phyloP scores from a whole-genome alignment of 2,113 vertebrate genomes.

The Gallinago jamesoni region DNA sequence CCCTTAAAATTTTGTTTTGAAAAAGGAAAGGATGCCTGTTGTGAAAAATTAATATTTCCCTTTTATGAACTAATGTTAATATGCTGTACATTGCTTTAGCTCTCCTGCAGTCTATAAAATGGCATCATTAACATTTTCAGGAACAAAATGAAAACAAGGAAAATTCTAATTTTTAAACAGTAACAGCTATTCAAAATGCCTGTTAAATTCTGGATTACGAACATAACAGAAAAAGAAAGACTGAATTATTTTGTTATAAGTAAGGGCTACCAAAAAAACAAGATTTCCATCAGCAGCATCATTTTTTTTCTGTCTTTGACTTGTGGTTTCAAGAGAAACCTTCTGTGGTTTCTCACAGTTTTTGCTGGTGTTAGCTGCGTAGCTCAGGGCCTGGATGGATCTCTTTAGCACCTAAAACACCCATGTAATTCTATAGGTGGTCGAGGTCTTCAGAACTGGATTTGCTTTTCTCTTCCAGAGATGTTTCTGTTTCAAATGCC shows the following conservation, averaged over 20 bases:
- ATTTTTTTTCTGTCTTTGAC: not conserved
- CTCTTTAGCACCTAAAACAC: not conserved
- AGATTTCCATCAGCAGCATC: not conserved
- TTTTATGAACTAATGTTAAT: not conserved
- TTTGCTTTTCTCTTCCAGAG: not conserved
- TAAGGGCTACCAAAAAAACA: not conserved
- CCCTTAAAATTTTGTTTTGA: not conserved
- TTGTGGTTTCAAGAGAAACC: not conserved
- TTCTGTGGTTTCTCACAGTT: not conserved
- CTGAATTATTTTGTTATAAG: not conserved
- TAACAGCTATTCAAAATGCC: not conserved
- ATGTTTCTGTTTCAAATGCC: not conserved
- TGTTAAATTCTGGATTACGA: not conserved
- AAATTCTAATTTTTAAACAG: not conserved
- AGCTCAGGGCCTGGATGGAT: not conserved
- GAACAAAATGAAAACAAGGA: not conserved
- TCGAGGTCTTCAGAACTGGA: not conserved
- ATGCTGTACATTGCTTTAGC: not conserved
- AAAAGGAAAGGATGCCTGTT: not conserved
- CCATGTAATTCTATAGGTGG: not conserved
- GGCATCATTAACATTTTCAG: conserved; percentile 25
- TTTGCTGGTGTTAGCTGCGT: not conserved
- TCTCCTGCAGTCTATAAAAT: conserved; percentile 8
- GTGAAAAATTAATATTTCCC: conserved; percentile 11
- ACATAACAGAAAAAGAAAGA: not conserved